Evolutionary conservation across 2,797 vertebrate genomes (phyloP), one percentile per base, ranked within the genome.

Genomic region (Anabas testudineus): DNA sequence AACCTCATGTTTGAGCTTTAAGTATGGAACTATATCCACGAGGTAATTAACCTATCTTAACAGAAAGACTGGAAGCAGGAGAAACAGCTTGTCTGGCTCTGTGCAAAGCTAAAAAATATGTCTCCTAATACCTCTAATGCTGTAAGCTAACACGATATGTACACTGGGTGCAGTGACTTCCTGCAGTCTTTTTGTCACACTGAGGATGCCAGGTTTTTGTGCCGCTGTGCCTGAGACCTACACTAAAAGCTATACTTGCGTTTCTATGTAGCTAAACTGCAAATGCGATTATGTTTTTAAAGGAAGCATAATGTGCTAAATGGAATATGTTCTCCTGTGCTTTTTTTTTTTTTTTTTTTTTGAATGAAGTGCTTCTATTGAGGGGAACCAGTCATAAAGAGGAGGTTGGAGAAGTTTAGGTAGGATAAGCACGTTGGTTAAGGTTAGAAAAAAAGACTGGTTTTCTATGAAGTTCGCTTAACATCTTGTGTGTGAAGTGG

Each of bases 21-120:
- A 10, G 3, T 18, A 30, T 39, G 42, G 30, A 10, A 4, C 12
- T 7, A 36, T 7, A 37, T 10, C 21, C 21, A 9, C 24, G 18
- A 53, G 57, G 5, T 5, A 22, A 32, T 59, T 73, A 73, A 22
- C 37, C 14, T 55, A 73, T n/a, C 69, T 68, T 68, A 60, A 49
- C 59, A 34, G 54, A 21, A 21, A 55, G 18, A 34, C 21, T 18
- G 42, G 18, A 37, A 16, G 51, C 21, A 47, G 4, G n/a, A 13
- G 4, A 37, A 28, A 53, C 32, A 32, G 51, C 12, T 14, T 16
- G 55, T 2, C 41, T 28, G 12, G 8, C 6, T 42, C 18, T 37
- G 7, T 41, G 32, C 15, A 7, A 10, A 48, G 14, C 18, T 19
- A 10, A 12, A 54, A 45, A 8, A 53, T 2, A 15, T 52, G 6